phyloP scores from a whole-genome alignment of 2,797 vertebrate genomes.

The Poecilia velifera region DNA sequence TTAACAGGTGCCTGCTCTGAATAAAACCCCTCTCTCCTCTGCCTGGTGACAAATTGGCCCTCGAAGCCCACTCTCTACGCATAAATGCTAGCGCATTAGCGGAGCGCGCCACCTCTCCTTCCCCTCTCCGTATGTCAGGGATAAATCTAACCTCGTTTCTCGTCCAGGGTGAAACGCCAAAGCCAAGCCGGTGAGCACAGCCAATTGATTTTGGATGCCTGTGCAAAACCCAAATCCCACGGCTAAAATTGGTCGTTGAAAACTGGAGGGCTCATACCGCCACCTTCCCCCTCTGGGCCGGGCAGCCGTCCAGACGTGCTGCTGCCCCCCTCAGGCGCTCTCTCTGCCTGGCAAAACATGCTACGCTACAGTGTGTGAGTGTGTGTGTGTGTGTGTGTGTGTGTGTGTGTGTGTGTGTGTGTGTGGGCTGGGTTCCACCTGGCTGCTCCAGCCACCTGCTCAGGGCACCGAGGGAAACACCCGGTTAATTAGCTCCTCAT shows the following conservation, averaged over 20 bases:
- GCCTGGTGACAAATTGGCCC: conserved; percentile 63
- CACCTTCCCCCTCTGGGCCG: conserved; percentile 52
- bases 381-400: conserved; percentile 11
- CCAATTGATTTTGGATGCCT: conserved; percentile 74
- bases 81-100: conserved; percentile 58
- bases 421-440: conserved; percentile 68
- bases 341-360: conserved; percentile 53
- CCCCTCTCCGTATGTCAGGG: conserved; percentile 58
- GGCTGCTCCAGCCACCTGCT: conserved; percentile 77
- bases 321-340: conserved; percentile 41
- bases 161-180: conserved; percentile 43
- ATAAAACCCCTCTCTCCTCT: conserved; percentile 22
- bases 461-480: conserved; percentile 69
- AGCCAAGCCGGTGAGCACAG: conserved; percentile 63
- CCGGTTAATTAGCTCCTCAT: conserved; percentile 79
- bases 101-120: conserved; percentile 39
- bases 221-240: conserved; percentile 65
- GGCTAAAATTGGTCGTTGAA: conserved; percentile 73
- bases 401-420: conserved; percentile 53
- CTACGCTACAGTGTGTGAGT: conserved; percentile 40
- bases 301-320: conserved; percentile 55
- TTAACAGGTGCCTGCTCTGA: conserved; percentile 46
- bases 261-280: conserved; percentile 49
- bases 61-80: conserved; percentile 53
- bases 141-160: conserved; percentile 70